Evolutionary conservation across 92 coral and sea anemone species (phyloP), one percentile per base, ranked within the genome.

Genomic region (Hydrozoanthus gracilis): DNA sequence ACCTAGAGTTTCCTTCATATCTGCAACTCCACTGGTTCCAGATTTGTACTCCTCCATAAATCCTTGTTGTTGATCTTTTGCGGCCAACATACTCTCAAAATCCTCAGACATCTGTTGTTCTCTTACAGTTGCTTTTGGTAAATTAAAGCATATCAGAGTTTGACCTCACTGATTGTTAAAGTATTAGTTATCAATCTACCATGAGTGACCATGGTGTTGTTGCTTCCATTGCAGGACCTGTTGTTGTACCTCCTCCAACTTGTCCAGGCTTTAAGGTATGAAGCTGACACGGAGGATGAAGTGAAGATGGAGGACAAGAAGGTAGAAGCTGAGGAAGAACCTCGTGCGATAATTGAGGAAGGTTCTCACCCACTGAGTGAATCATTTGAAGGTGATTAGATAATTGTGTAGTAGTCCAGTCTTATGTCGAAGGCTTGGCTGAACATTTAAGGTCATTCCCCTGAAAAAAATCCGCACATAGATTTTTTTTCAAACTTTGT

Each of bases 191-290:
- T 15, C 12, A 8, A 11, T 5, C 15, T 7, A 14, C 15, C 4
- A 3, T 58, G 14, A 58, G 12, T 58, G 4, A 4, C 4, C 64
- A 58, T 11, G 15, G 15, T 8, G 15, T 16, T 58, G 3, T 58
- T 58, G 12, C 64, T 11, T 58, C 4, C n/a, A n/a, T 68, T 35
- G 9, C 35, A 96, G 99, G 98, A 96, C 77, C 82, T 96, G 73
- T 83, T 96, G 87, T 87, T 96, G 15, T 96, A 96, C 85, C 90
- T 96, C n/a, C 92, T 96, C 15, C 99, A 96, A 86, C 95, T 96
- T 39, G 99, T 96, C 44, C 99, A 96, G 88, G 99, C 99, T 11
- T 62, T 96, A 76, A 89, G 99, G 44, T 96, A 96, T 89, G 99
- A 96, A 76, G 87, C 93, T 20, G 73, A 86, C 27, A 68, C 89